Conservation (phyloP, 2,888 invertebrate species). For the Sarcophaga caerulescens region DNA sequence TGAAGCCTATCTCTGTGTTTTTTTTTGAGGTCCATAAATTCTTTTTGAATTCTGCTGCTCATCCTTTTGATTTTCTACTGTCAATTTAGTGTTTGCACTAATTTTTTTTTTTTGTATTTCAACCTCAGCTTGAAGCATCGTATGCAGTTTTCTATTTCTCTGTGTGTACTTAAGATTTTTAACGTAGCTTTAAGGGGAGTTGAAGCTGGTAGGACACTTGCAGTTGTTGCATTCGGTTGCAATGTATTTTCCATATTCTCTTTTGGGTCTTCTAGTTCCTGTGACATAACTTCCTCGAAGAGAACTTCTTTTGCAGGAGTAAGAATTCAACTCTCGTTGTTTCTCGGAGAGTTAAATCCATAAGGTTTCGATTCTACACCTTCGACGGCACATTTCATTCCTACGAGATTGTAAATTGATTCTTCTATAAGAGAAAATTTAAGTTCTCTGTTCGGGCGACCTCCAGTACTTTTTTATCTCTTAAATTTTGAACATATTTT, state of each 20-base stretch:
- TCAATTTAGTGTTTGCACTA: background rate
- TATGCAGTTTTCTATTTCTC: background rate
- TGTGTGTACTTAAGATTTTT: background rate
- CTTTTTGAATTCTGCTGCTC: constrained; percentile 9
- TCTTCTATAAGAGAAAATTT: background rate
- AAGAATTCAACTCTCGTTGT: background rate
- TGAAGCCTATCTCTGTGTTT: too few relatives aligned
- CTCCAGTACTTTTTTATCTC: background rate
- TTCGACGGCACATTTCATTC: background rate
- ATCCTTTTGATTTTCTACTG: constrained; percentile 12
- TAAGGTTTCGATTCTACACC: background rate
- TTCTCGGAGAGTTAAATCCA: constrained; percentile 6
- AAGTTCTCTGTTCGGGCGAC: background rate
- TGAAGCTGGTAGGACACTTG: background rate
- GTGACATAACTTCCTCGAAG: background rate
- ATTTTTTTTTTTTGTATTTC: constrained; percentile 10
- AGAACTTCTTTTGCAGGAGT: background rate
- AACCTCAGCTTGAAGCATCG: constrained; percentile 20
- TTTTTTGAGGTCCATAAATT: background rate
- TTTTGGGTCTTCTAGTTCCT: constrained; percentile 11
- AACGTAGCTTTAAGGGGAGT: background rate
- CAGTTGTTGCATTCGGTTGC: background rate
- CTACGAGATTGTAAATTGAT: constrained; percentile 7
- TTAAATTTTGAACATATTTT: constrained; percentile 1
- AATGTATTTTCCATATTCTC: constrained; percentile 1